Evolutionary conservation across 1,140 invertebrate species (phyloP).

Genomic region (Uloborus diversus): DNA sequence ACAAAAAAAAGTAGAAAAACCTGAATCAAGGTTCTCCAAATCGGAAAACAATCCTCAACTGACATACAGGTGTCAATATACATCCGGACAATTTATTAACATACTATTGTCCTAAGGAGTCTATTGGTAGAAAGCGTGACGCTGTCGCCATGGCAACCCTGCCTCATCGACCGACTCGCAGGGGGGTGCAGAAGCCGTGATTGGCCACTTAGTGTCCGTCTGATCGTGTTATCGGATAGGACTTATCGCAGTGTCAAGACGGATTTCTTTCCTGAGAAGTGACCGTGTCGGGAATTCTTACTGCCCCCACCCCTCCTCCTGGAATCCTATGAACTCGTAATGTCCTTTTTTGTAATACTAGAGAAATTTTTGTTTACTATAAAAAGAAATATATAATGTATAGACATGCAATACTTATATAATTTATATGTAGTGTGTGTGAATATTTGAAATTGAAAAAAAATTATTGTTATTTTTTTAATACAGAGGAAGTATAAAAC

Average conservation of each 20-base stretch:
- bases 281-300: not conserved
- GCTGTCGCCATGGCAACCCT: not conserved
- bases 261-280: not conserved
- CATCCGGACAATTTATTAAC: not conserved
- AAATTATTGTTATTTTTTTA: too few species aligned
- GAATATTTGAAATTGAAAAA: too few species aligned
- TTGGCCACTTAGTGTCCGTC: not conserved
- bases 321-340: too few species aligned
- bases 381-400: too few species aligned
- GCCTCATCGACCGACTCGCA: not conserved
- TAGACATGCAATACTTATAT: too few species aligned
- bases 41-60: not conserved
- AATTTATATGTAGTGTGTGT: too few species aligned
- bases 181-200: not conserved
- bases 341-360: too few species aligned
- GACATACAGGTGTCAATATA: not conserved
- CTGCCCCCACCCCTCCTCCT: too few species aligned
- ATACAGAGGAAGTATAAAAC: too few species aligned
- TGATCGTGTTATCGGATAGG: not conserved
- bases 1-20: too few species aligned
- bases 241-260: not conserved
- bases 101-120: not conserved
- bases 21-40: too few species aligned
- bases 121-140: not conserved
- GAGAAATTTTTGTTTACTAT: too few species aligned